Conservation (phyloP, 2,797 vertebrate species). For the Meda fulgida region DNA sequence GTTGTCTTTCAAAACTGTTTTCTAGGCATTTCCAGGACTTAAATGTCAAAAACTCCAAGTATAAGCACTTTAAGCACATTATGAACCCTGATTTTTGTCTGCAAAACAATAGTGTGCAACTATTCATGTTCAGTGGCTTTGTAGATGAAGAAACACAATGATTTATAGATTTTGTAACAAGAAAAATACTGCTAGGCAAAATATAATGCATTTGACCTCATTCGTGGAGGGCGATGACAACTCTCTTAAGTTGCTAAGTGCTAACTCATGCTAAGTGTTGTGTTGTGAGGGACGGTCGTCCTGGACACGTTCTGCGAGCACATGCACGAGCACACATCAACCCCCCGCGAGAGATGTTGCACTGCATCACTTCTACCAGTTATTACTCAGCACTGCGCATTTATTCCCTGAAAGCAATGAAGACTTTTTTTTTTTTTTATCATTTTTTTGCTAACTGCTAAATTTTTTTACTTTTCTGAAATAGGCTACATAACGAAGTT, state of each 20-base stretch:
- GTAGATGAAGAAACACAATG: neutral
- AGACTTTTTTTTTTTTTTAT: too few relatives aligned
- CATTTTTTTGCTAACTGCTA: too few relatives aligned
- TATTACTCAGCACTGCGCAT: neutral
- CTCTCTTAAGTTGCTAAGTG: neutral
- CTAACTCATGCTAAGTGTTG: neutral
- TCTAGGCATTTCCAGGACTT: too few relatives aligned
- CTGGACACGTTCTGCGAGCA: conserved; percentile 75
- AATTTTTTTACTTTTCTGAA: too few relatives aligned
- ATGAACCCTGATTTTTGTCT: neutral
- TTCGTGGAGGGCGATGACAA: neutral
- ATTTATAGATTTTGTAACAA: neutral
- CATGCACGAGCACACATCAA: too few relatives aligned
- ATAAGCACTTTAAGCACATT: too few relatives aligned
- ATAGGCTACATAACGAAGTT: too few relatives aligned
- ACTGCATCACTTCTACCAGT: conserved; percentile 53
- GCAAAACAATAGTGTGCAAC: neutral
- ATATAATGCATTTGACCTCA: neutral
- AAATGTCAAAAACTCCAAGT: too few relatives aligned
- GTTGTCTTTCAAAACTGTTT: too few relatives aligned
- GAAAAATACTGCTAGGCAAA: neutral
- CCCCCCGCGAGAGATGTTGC: conserved; percentile 67
- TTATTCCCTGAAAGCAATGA: neutral
- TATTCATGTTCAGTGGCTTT: neutral
- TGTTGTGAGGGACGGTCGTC: conserved; percentile 63